Conservation (phyloP, 2,888 invertebrate genomes). For the Ectobius pallidus region DNA sequence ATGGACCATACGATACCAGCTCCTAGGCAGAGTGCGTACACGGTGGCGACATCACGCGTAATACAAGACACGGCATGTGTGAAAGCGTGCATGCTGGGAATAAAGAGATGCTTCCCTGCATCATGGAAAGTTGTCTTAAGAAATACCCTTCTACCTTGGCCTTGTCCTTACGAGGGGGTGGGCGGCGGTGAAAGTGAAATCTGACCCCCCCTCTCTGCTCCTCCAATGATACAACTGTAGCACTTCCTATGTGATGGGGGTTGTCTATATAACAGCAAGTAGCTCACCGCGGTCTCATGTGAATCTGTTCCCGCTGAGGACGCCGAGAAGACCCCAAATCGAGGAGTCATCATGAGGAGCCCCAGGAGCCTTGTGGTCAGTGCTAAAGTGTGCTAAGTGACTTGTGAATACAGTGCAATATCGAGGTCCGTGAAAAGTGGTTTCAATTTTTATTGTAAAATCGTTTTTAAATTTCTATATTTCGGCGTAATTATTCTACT, state of each 20-base stretch:
- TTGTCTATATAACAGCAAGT: slow-evolving; percentile 35
- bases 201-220: background rate
- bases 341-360: slow-evolving; percentile 40
- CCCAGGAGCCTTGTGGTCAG: slow-evolving; percentile 43
- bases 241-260: slow-evolving; percentile 29
- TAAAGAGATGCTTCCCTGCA: background rate
- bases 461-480: no score
- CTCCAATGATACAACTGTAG: background rate
- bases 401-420: no score
- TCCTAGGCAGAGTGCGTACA: no score
- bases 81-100: no score
- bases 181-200: slow-evolving; percentile 19
- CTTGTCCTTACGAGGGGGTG: slow-evolving; percentile 21
- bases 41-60: no score
- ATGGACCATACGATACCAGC: no score
- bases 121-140: background rate
- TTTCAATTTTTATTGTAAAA: no score
- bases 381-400: slow-evolving; percentile 10
- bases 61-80: no score
- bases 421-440: no score
- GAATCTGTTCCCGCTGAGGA: background rate
- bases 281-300: background rate
- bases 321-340: slow-evolving; percentile 15
- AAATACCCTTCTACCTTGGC: slow-evolving; percentile 15
- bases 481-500: no score